Base-by-base conservation (phyloP, 92 coral and sea anemone species). In the Meandrina meandrites region DNA sequence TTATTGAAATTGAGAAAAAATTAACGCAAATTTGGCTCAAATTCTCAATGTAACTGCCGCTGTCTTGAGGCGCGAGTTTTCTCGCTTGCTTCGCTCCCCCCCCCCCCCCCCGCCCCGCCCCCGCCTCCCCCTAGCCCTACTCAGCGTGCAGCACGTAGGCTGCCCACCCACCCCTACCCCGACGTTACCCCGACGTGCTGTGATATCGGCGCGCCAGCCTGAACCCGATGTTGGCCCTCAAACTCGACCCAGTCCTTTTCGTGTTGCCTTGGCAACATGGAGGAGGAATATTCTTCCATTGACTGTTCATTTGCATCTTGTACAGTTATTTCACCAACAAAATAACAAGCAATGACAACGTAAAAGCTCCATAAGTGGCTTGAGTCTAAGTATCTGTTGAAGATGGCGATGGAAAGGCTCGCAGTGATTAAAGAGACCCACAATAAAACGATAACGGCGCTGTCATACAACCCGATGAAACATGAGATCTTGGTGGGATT, bases 361-460 rank as follows among this genome's bases (percentile, higher is more conserved):
- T 27, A 37, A 31, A 37, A 22, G 51, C 16, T 76, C 42, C 11
- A 18, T 54, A 2, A 11, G 47, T 27, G 64, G 45, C 24, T 71
- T 16, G n/a, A 66, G 60, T 71, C 42, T 30, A 16, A 84, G 13
- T 3, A 47, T 75, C 4, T 64, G 70, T 14, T 28, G 16, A 84
- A 86, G n/a, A 97, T 97, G 99, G 99, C 99, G 86, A 97, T 97
- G 99, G 99, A 97, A 89, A 94, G 88, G 90, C 86, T 97, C 21
- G 92, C 96, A 28, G 92, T 91, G 66, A 90, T 97, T 76, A 95
- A 91, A 84, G 99, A 97, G 18, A 93, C 99, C 17, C 99, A 97
- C 89, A 95, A 89, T 84, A 97, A 88, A 57, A 74, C 96, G 58
- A 95, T 97, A 36, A 95, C 99, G 0, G 99, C 99, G 53, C 91